These are phyloP conservation scores for Sinohyriopsis cumingii DNA, from an alignment of 2,888 invertebrate species.

Conservation along the genomic window DNA sequence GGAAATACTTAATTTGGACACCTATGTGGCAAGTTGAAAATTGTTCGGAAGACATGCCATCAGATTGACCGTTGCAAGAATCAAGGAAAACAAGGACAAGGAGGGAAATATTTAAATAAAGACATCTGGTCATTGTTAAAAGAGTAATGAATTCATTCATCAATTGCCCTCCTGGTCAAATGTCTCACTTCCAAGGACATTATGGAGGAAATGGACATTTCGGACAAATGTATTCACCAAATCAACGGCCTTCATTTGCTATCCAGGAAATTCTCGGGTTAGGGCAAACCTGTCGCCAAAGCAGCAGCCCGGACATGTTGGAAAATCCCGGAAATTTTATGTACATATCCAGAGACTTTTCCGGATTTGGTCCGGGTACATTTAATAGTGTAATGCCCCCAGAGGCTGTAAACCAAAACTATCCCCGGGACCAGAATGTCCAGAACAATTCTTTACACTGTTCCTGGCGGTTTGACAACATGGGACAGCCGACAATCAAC, in stretches of 20 bases:
- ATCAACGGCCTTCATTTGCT: constrained; percentile 88
- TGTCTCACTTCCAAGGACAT: constrained; percentile 43
- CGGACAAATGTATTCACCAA: constrained; percentile 67
- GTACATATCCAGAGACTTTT: constrained; percentile 33
- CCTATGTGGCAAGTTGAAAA: no score
- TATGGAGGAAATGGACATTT: constrained; percentile 45
- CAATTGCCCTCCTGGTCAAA: constrained; percentile 12
- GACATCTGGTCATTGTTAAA: no score
- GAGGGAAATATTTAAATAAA: no score
- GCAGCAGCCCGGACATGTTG: constrained; percentile 49
- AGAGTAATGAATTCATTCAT: constrained; percentile 29
- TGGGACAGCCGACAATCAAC: constrained; percentile 28
- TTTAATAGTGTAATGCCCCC: constrained; percentile 17
- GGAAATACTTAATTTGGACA: no score
- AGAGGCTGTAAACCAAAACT: constrained; percentile 24
- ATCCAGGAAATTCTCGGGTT: constrained; percentile 88
- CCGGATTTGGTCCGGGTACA: constrained; percentile 19
- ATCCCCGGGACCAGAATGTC: constrained; percentile 34
- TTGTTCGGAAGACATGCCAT: no score
- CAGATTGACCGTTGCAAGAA: no score
- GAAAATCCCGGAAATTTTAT: constrained; percentile 40
- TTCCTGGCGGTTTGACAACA: constrained; percentile 56
- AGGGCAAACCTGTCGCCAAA: constrained; percentile 59
- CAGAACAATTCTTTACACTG: constrained; percentile 42
- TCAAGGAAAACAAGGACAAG: no score